Base-by-base conservation (phyloP, 2,888 invertebrate species). In the Drosophila fungiperda region DNA sequence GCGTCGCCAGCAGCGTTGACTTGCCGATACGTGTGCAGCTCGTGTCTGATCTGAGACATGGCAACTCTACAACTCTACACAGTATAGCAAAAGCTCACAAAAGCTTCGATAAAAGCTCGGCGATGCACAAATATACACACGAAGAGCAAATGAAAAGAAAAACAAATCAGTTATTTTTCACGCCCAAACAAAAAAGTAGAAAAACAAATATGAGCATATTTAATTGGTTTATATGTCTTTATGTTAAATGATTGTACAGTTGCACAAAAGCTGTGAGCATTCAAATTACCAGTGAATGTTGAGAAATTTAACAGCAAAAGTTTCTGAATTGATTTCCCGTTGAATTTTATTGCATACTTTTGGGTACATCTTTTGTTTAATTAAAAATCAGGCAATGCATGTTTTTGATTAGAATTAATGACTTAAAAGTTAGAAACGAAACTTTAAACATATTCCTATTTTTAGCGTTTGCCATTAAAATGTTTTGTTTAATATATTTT, bases 1-100 rank as follows among this genome's bases (percentile, higher is more conserved):
- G 55, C 36, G 61, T 48, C 38, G 61, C 49, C 42, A 42, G 64
- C 54, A 48, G 53, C 23, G 20, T 23, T 40, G 29, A 35, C 12
- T 40, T 49, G 5, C 26, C 26, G 62, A 48, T 42, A n/a, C 29
- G 36, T 73, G 68, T 62, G 67, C 65, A 68, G 62, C 53, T 67
- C 67, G 70, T 29, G 5, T 36, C 62, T 35, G 29, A 68, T 26
- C 32, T 59, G 76, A 59, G 70, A 60, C 48, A 62, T 70, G 68
- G 33, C 76, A 75, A 71, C 76, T 78, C 71, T 58, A 70, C 75
- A 76, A 54, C 23, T 75, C 79, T 79, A 67, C 77, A 75, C 58
- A 17, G 11, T 38, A 54, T 58, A 38, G 61, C 45, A 50, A 52
- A 23, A 63, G 64, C 66, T 55, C 63, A 45, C 48, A 8, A 76